A percentile compares a stretch with the other conserved stretches of the same genome.
These are phyloP conservation scores for Furcula furcula DNA, from an alignment of 2,888 invertebrate genomes.

Conservation along the genomic window DNA sequence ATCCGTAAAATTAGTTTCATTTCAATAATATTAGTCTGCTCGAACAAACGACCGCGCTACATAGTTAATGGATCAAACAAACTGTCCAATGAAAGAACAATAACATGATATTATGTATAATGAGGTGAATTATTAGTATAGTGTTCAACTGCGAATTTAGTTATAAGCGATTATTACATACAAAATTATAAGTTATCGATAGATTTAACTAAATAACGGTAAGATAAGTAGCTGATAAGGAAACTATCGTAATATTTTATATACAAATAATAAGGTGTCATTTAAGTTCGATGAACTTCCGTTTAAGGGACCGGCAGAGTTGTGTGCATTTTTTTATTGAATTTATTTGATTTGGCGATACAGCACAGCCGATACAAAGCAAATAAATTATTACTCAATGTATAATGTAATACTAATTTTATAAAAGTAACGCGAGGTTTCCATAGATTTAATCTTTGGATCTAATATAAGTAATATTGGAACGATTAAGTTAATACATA, in stretches of 20 bases:
- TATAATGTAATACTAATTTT: too few species aligned
- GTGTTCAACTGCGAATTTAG: background rate
- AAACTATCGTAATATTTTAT: slow-evolving; percentile 38
- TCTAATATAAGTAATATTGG: too few species aligned
- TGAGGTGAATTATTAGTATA: background rate
- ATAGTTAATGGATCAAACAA: slow-evolving; percentile 25
- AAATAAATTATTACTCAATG: too few species aligned
- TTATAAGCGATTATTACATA: slow-evolving; percentile 1
- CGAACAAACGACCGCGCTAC: slow-evolving; percentile 9
- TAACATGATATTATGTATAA: slow-evolving; percentile 10
- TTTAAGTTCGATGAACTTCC: slow-evolving; percentile 73
- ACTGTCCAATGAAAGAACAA: slow-evolving; percentile 27
- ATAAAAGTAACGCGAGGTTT: too few species aligned
- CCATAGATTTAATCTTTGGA: too few species aligned
- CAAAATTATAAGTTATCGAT: slow-evolving; percentile 22
- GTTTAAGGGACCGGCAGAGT: slow-evolving; percentile 61
- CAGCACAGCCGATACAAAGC: too few species aligned
- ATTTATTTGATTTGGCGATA: too few species aligned
- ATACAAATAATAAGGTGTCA: slow-evolving; percentile 32
- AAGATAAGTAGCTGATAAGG: slow-evolving; percentile 62
- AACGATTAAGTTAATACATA: too few species aligned
- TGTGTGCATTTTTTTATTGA: too few species aligned
- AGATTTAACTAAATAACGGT: slow-evolving; percentile 40
- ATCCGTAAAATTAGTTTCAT: too few species aligned
- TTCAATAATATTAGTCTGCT: slow-evolving; percentile 15